These are phyloP conservation scores for Macrostomum cliftonense DNA, from an alignment of 2,888 invertebrate genomes.

Conservation along the genomic window DNA sequence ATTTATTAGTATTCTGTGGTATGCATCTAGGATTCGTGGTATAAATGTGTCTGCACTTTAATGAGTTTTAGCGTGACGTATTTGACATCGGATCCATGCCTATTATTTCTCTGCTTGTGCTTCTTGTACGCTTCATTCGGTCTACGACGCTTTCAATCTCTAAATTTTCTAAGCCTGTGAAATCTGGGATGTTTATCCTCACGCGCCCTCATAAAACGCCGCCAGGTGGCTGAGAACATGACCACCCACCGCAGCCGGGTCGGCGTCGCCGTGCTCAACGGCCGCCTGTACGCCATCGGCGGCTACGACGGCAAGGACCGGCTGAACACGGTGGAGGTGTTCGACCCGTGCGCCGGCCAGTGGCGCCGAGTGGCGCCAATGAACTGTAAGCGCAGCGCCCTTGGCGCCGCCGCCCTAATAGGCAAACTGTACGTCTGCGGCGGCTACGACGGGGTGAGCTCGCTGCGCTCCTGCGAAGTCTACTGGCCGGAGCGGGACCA, in stretches of 20 bases:
- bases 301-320: constrained; percentile 68
- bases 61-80: too few species aligned
- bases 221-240: constrained; percentile 55
- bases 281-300: constrained; percentile 46
- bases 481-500: constrained; percentile 25
- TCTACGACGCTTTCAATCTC: too few species aligned
- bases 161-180: too few species aligned
- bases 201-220: too few species aligned
- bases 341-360: constrained; percentile 49
- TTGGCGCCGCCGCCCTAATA: constrained; percentile 31
- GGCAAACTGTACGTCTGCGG: constrained; percentile 32
- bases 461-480: constrained; percentile 30
- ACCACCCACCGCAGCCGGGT: constrained; percentile 61
- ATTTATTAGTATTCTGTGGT: too few species aligned
- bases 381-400: constrained; percentile 50
- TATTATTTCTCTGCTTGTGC: too few species aligned
- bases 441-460: constrained; percentile 34
- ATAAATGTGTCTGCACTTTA: too few species aligned
- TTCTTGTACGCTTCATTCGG: too few species aligned
- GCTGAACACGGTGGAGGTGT: constrained; percentile 63
- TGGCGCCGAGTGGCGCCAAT: constrained; percentile 62
- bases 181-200: too few species aligned
- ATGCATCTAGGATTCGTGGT: too few species aligned
- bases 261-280: constrained; percentile 62
- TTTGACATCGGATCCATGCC: too few species aligned